Evolutionary conservation across 2,113 vertebrate species (phyloP).

Genomic region (Anseranas semipalmata): DNA sequence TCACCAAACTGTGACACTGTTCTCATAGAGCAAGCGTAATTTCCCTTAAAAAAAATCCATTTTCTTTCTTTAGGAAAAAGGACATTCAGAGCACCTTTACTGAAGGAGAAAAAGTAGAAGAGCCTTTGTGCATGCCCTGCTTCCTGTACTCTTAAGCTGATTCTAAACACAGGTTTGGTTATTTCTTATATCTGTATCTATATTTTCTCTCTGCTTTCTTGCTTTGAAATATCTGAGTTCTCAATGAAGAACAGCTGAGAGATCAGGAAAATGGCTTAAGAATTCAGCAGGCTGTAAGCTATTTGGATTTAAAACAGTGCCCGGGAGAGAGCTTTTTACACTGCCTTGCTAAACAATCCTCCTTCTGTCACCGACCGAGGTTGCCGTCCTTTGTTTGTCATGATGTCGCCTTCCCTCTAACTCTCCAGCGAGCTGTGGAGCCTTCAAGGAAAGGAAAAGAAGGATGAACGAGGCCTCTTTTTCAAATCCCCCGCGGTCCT

Average conservation of each 20-base stretch:
- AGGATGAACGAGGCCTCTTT: not conserved
- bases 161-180: not conserved
- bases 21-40: not conserved
- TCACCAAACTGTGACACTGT: not conserved
- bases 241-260: slow-evolving; percentile 43
- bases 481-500: not conserved
- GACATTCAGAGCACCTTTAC: not conserved
- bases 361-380: not conserved
- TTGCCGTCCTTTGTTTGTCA: slow-evolving; percentile 30
- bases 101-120: not conserved
- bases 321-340: slow-evolving; percentile 32
- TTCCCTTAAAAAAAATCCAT: not conserved
- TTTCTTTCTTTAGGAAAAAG: not conserved
- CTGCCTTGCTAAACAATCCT: slow-evolving; percentile 4
- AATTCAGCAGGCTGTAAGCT: slow-evolving; percentile 13
- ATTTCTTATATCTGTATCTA: not conserved
- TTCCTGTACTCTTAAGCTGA: not conserved
- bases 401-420: slow-evolving; percentile 12
- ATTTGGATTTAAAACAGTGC: slow-evolving; percentile 55
- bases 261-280: slow-evolving; percentile 18
- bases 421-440: not conserved
- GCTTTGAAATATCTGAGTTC: not conserved
- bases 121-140: not conserved
- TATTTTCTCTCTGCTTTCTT: not conserved
- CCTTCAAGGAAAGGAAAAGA: not conserved